Percentiles rank a stretch among this genome's conserved stretches.
These are phyloP conservation scores for Myxocyprinus asiaticus DNA, from an alignment of 2,113 vertebrate species.

Conservation along the genomic window DNA sequence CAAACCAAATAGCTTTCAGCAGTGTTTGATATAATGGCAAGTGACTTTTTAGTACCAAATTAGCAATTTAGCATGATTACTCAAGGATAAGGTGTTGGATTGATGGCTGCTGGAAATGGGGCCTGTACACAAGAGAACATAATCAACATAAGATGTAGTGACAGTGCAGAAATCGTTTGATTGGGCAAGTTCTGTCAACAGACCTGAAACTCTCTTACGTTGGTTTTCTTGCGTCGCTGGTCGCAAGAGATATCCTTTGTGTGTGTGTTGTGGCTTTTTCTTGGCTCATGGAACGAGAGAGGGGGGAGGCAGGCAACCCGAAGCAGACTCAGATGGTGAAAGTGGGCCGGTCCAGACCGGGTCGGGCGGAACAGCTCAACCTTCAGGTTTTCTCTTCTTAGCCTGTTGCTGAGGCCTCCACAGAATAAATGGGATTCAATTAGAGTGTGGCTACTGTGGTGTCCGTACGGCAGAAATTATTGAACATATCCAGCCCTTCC, in stretches of 20 bases:
- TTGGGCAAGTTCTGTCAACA: too few species aligned
- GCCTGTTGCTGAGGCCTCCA: slow-evolving; percentile 87
- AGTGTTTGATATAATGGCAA: too few species aligned
- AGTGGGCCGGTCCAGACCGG: slow-evolving; percentile 89
- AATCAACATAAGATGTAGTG: too few species aligned
- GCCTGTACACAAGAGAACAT: too few species aligned
- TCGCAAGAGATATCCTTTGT: slow-evolving; percentile 92
- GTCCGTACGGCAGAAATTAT: slow-evolving; percentile 88
- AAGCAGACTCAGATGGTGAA: slow-evolving; percentile 96
- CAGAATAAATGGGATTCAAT: slow-evolving; percentile 99
- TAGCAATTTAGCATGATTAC: too few species aligned
- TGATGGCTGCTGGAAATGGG: too few species aligned
- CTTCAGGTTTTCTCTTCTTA: slow-evolving; percentile 74
- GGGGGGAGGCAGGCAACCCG: slow-evolving; percentile 79
- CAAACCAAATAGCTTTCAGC: too few species aligned
- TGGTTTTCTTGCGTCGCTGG: slow-evolving; percentile 59
- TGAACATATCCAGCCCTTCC: slow-evolving; percentile 84
- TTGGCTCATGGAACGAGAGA: slow-evolving; percentile 87
- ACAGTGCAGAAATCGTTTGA: too few species aligned
- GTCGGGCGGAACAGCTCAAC: slow-evolving; percentile 83
- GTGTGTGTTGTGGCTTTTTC: slow-evolving; percentile 90
- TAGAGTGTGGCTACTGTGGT: slow-evolving; percentile 91
- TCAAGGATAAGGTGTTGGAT: too few species aligned
- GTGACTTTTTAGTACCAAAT: too few species aligned
- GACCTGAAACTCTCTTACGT: background rate